A percentile compares a stretch with the other conserved stretches of the same genome.
These are phyloP conservation scores for Nemoura dubitans DNA, from an alignment of 2,888 invertebrate genomes.

Conservation along the genomic window DNA sequence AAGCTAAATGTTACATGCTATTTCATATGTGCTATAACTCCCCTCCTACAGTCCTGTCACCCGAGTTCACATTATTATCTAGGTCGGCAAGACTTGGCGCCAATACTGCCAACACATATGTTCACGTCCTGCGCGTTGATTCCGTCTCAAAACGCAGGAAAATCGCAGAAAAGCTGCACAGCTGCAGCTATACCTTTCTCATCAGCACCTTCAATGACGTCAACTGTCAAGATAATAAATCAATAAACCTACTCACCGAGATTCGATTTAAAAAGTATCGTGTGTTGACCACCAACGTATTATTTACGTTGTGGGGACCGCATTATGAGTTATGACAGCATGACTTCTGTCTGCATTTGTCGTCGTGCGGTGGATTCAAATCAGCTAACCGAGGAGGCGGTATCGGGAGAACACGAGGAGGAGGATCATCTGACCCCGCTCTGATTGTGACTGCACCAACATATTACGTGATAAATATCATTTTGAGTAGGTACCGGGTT, in stretches of 20 bases:
- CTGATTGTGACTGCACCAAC: not conserved
- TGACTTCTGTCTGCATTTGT: not conserved
- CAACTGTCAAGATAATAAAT: not conserved
- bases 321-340: not conserved
- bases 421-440: not conserved
- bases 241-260: not conserved
- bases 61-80: not conserved
- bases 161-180: not conserved
- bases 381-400: not conserved
- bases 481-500: not conserved
- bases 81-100: not conserved
- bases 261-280: not conserved
- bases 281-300: not conserved
- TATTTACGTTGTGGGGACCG: not conserved
- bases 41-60: no score
- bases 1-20: no score
- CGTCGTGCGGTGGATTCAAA: not conserved
- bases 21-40: no score
- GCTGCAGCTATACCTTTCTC: not conserved
- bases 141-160: not conserved
- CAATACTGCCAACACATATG: not conserved
- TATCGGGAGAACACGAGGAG: not conserved
- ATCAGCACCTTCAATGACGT: conserved; percentile 4
- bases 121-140: not conserved
- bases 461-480: not conserved